Conservation (phyloP, 2,797 vertebrate species). For the Typhlichthys subterraneus region DNA sequence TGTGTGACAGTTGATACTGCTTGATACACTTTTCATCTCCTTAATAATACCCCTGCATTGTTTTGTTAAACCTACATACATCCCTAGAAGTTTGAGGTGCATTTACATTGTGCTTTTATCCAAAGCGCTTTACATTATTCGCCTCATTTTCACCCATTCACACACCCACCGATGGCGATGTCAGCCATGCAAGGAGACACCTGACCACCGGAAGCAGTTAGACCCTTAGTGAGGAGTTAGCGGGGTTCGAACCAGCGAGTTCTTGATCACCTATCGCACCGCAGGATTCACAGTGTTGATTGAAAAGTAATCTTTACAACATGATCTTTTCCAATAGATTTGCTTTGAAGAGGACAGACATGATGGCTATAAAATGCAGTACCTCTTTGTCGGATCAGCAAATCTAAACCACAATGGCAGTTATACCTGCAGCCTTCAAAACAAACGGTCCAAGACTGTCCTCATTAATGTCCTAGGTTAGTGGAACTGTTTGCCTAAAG, state of each 20-base stretch:
- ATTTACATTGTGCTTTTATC: too few relatives aligned
- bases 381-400: conserved; percentile 58
- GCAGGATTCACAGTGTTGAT: not conserved
- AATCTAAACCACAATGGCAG: conserved; percentile 45
- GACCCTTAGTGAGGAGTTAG: too few relatives aligned
- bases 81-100: not conserved
- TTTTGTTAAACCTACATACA: not conserved
- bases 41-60: not conserved
- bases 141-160: too few relatives aligned
- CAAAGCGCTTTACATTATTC: too few relatives aligned
- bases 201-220: too few relatives aligned
- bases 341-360: not conserved
- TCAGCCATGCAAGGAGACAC: too few relatives aligned
- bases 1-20: not conserved
- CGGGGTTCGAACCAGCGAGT: too few relatives aligned
- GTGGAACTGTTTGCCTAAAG: conserved; percentile 20
- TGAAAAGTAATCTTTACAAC: too few relatives aligned
- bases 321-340: conserved; percentile 37
- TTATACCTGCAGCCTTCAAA: conserved; percentile 58
- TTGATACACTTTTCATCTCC: not conserved
- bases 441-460: conserved; percentile 31
- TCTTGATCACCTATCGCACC: too few relatives aligned
- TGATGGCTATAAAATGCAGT: fast-evolving
- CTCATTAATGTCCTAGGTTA: conserved; percentile 66
- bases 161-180: too few relatives aligned